Evolutionary conservation across 2,888 invertebrate species (phyloP).

Genomic region (Tenthredo livida): DNA sequence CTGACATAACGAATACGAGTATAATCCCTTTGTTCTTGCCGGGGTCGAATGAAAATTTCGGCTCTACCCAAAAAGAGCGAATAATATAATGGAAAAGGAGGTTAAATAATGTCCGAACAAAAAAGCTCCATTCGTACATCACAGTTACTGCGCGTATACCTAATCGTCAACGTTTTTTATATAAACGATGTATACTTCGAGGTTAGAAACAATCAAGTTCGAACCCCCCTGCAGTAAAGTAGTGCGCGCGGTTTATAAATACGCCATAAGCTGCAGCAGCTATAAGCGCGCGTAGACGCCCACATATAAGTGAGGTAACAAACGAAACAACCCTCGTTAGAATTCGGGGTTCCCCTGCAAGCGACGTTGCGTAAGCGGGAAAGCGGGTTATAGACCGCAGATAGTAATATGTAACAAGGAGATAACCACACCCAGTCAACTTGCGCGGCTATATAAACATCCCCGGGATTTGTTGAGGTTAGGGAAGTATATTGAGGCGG

Average conservation of each 20-base stretch:
- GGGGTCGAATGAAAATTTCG: too few species aligned
- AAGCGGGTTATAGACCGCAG: background rate
- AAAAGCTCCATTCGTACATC: too few species aligned
- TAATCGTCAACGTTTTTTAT: too few species aligned
- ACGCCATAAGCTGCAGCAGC: constrained; percentile 14
- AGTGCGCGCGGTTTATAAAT: constrained; percentile 29
- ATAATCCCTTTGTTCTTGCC: too few species aligned
- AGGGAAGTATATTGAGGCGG: background rate
- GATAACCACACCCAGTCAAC: constrained; percentile 47
- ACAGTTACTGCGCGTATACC: too few species aligned
- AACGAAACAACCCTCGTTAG: constrained; percentile 42
- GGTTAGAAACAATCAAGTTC: too few species aligned
- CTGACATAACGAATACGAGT: too few species aligned
- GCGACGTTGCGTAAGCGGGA: background rate
- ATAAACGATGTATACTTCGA: too few species aligned
- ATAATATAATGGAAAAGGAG: too few species aligned
- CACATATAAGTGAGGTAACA: background rate
- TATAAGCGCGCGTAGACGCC: constrained; percentile 23
- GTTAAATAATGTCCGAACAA: too few species aligned
- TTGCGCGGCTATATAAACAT: constrained; percentile 16
- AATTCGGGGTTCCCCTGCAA: background rate
- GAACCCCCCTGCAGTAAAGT: background rate
- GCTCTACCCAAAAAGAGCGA: too few species aligned
- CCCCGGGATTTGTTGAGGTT: background rate
- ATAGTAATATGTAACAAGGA: constrained; percentile 9